These are phyloP conservation scores for Gavialis gangeticus DNA, from an alignment of 2,113 vertebrate genomes.

Conservation along the genomic window DNA sequence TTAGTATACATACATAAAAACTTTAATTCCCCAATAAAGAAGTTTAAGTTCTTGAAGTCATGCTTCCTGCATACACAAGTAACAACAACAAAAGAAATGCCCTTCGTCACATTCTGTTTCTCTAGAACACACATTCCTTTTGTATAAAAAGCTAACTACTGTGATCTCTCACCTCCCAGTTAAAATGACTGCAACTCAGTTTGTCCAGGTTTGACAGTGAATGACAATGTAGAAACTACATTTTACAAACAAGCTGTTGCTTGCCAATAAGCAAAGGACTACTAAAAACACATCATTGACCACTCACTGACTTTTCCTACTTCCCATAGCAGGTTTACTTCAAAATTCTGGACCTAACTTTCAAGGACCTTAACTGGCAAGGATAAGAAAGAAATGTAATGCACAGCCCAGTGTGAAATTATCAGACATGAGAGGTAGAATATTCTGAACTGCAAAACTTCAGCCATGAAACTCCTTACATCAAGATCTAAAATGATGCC, in stretches of 20 bases:
- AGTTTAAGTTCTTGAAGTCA: background rate
- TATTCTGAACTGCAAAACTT: too few species aligned
- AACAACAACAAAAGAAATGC: constrained; percentile 8
- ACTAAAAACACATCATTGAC: background rate
- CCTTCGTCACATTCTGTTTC: background rate
- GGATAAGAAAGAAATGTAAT: background rate
- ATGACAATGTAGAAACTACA: background rate
- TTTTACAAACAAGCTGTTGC: background rate
- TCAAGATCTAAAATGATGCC: too few species aligned
- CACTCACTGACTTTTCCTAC: fast-evolving
- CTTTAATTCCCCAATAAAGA: constrained; percentile 3
- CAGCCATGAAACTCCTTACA: too few species aligned
- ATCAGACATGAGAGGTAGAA: too few species aligned
- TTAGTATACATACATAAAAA: background rate
- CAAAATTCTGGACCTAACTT: background rate
- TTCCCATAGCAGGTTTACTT: background rate
- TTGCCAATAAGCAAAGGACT: background rate
- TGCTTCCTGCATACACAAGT: background rate
- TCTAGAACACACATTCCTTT: background rate
- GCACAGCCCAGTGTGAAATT: too few species aligned
- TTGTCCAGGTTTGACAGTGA: fast-evolving
- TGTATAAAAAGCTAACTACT: background rate
- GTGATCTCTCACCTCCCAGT: background rate
- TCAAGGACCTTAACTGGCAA: background rate
- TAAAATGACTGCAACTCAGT: background rate